Evolutionary conservation across 2,797 vertebrate species (phyloP).

Genomic region (Arrhamphus sclerolepis): DNA sequence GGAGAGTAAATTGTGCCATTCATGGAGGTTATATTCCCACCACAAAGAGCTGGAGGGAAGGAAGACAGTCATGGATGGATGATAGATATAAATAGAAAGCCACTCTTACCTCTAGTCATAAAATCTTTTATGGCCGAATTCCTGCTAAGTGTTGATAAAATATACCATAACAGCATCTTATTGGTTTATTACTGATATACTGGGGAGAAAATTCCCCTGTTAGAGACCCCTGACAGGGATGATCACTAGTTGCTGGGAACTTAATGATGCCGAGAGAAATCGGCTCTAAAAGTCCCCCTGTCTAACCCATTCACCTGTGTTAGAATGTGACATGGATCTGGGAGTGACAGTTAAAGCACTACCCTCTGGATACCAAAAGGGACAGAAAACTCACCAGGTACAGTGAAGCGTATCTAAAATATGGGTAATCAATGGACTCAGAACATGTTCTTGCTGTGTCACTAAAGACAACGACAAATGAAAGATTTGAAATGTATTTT

Average conservation of each 20-base stretch:
- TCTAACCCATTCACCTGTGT: slow-evolving; percentile 38
- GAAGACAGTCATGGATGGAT: slow-evolving; percentile 25
- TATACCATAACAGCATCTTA: slow-evolving; percentile 51
- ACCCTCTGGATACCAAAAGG: slow-evolving; percentile 26
- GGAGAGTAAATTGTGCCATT: slow-evolving; percentile 98
- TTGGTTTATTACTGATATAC: slow-evolving; percentile 39
- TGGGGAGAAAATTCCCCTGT: slow-evolving; percentile 22
- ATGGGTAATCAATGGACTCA: slow-evolving; percentile 15
- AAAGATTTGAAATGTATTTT: not conserved
- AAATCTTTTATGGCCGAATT: slow-evolving; percentile 44
- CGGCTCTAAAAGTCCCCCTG: slow-evolving; percentile 40
- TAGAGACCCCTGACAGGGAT: slow-evolving; percentile 33
- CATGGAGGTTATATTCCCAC: slow-evolving; percentile 95
- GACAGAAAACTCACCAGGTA: slow-evolving; percentile 10
- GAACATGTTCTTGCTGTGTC: slow-evolving; percentile 14
- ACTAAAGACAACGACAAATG: not conserved
- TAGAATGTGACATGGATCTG: slow-evolving; percentile 54
- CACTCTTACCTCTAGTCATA: slow-evolving; percentile 40
- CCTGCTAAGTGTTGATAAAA: slow-evolving; percentile 51
- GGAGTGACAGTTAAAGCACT: slow-evolving; percentile 39
- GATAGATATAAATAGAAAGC: slow-evolving; percentile 45
- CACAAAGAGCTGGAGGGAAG: slow-evolving; percentile 88
- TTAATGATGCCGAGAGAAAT: slow-evolving; percentile 43
- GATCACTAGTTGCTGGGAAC: slow-evolving; percentile 29
- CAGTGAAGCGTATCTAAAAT: slow-evolving; percentile 23